These are phyloP conservation scores for Penaeus monodon DNA, from an alignment of 2,888 invertebrate genomes.

Conservation along the genomic window DNA sequence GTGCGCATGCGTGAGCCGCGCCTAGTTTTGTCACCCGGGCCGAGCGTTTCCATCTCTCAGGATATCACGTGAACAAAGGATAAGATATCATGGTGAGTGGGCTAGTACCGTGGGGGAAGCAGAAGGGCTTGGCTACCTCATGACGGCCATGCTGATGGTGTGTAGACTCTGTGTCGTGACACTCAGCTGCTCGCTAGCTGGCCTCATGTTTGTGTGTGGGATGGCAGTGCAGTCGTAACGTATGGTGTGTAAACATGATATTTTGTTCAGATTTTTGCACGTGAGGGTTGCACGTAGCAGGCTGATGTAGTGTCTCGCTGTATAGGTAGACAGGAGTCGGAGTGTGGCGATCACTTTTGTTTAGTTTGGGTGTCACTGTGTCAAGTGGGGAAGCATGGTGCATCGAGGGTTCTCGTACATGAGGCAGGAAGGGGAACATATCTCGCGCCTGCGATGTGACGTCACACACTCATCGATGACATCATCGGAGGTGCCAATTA, in stretches of 20 bases:
- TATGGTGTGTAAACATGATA: background rate
- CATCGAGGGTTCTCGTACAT: conserved; percentile 28
- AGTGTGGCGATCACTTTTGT: conserved; percentile 12
- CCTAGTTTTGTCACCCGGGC: conserved; percentile 42
- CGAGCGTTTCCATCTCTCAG: conserved; percentile 28
- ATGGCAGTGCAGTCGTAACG: background rate
- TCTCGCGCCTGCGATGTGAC: conserved; percentile 48
- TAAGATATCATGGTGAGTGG: background rate
- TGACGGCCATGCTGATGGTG: conserved; percentile 1
- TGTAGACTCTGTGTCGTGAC: background rate
- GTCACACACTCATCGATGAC: conserved; percentile 35
- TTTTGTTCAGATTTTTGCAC: too few relatives aligned
- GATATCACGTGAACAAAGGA: conserved; percentile 44
- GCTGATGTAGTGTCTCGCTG: background rate
- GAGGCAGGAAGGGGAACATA: conserved; percentile 22
- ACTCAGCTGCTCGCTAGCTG: conserved; percentile 4
- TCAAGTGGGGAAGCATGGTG: conserved; percentile 9
- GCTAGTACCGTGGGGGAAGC: background rate
- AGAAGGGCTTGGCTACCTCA: background rate
- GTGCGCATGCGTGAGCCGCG: conserved; percentile 47
- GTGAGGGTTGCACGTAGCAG: too few relatives aligned
- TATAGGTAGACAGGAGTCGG: background rate
- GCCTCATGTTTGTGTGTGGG: conserved; percentile 8
- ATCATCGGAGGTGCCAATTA: conserved; percentile 28
- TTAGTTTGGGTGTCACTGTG: conserved; percentile 24